These are phyloP conservation scores for Hypercompe scribonia DNA, from an alignment of 2,888 invertebrate genomes.

Conservation along the genomic window DNA sequence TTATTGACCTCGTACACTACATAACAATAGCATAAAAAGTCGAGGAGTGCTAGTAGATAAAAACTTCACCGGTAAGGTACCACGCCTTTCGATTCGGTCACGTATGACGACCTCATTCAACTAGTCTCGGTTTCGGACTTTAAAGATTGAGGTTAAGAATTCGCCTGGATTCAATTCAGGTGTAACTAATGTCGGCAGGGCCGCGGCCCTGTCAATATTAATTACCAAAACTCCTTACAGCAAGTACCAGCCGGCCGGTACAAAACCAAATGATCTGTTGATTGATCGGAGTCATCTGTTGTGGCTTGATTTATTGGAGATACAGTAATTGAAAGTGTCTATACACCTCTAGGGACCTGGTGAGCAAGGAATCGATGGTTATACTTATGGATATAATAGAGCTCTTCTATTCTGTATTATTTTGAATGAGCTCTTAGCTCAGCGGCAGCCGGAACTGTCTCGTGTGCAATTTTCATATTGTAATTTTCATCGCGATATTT, in stretches of 20 bases:
- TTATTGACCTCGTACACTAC: constrained; percentile 37
- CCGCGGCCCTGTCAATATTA: neutral
- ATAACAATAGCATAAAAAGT: constrained; percentile 45
- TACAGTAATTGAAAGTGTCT: neutral
- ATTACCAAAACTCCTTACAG: neutral
- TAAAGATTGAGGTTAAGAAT: constrained; percentile 7
- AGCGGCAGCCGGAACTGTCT: too few relatives aligned
- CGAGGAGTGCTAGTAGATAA: constrained; percentile 16
- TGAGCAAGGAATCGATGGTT: neutral
- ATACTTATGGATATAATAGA: neutral
- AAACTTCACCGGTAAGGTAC: constrained; percentile 24
- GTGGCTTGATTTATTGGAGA: neutral
- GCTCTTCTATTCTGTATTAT: neutral
- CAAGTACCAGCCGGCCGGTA: neutral
- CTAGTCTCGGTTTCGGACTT: constrained; percentile 7
- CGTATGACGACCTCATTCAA: constrained; percentile 22
- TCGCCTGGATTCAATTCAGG: neutral
- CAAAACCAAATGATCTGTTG: neutral
- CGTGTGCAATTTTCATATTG: too few relatives aligned
- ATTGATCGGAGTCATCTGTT: neutral
- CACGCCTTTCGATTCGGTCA: constrained; percentile 23
- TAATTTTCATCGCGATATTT: too few relatives aligned
- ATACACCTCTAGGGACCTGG: neutral
- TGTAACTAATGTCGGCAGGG: neutral
- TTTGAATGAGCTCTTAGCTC: neutral